phyloP scores from a whole-genome alignment of 2,797 vertebrate genomes.

The Eulemur coronatus region DNA sequence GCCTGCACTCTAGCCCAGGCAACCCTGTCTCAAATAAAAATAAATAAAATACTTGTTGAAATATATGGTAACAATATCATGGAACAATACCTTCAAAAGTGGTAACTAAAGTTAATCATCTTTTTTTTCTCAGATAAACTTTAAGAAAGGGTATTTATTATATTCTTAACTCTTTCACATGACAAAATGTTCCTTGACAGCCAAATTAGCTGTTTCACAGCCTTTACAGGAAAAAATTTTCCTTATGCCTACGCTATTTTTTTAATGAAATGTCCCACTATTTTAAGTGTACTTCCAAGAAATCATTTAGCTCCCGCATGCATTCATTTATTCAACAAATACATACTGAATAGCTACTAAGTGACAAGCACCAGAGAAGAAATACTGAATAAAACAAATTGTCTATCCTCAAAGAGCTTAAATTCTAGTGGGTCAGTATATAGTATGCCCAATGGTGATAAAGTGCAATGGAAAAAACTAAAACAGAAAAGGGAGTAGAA shows the following conservation, averaged over 20 bases:
- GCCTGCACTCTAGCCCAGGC: background rate
- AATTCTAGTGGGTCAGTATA: background rate
- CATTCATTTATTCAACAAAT: background rate
- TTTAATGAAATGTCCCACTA: background rate
- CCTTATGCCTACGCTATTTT: background rate
- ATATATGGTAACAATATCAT: background rate
- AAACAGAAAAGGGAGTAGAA: background rate
- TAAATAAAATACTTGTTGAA: background rate
- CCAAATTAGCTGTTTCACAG: background rate
- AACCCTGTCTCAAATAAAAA: background rate
- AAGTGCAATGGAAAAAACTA: background rate
- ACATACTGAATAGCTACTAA: background rate
- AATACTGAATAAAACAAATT: background rate
- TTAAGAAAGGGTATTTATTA: conserved; percentile 3
- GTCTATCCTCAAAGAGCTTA: background rate
- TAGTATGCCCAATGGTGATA: background rate
- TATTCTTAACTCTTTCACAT: background rate
- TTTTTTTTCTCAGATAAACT: background rate
- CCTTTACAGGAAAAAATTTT: background rate
- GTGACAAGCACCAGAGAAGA: background rate
- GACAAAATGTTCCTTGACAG: background rate
- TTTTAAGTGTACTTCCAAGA: background rate
- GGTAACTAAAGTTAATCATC: background rate
- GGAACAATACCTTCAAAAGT: background rate
- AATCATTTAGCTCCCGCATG: background rate